A percentile compares a stretch with the other conserved stretches of the same genome.
phyloP scores from a whole-genome alignment of 2,797 vertebrate genomes.

The Pristis pectinata region DNA sequence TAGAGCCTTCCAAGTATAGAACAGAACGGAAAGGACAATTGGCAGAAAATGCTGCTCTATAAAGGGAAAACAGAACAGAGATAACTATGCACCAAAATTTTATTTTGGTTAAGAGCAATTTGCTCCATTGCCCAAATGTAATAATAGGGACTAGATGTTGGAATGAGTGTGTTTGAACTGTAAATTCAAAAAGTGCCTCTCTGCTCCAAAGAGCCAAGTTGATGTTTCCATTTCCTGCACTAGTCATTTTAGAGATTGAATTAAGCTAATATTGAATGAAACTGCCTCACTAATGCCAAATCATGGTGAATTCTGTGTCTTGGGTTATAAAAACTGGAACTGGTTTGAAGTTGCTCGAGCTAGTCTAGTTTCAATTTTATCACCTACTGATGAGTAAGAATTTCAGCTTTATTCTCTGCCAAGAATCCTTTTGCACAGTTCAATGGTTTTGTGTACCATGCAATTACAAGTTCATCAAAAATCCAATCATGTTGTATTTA shows the following conservation, averaged over 20 bases:
- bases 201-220: slow-evolving; percentile 11
- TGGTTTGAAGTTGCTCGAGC: background rate
- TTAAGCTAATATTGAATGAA: background rate
- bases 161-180: slow-evolving; percentile 1
- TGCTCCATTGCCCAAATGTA: background rate
- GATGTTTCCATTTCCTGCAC: slow-evolving; percentile 34
- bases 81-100: background rate
- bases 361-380: background rate
- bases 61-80: slow-evolving; percentile 13
- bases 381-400: background rate
- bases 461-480: no score
- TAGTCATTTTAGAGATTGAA: background rate
- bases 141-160: background rate
- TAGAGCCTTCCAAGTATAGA: background rate
- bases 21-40: background rate
- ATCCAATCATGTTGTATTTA: no score
- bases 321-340: background rate
- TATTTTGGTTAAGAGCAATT: background rate
- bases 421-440: background rate
- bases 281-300: background rate
- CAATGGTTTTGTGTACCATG: no score
- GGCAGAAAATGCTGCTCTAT: background rate
- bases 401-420: background rate
- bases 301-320: background rate
- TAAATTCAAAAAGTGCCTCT: background rate